Percentiles rank a stretch among this genome's conserved stretches.
Evolutionary conservation across 2,113 vertebrate species (phyloP).

Genomic region (Pterocles orientalis): DNA sequence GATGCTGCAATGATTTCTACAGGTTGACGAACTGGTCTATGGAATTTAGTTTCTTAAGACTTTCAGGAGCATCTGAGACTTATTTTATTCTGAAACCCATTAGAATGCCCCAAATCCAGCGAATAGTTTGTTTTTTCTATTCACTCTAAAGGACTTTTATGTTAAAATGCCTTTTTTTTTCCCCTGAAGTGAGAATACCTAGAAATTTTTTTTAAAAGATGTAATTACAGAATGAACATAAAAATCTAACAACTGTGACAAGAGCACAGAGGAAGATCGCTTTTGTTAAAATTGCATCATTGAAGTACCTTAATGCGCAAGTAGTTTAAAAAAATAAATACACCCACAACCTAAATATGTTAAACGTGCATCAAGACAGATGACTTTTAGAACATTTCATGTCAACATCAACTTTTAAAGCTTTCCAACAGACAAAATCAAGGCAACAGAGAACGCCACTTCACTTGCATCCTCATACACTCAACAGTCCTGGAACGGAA

Average conservation of each 20-base stretch:
- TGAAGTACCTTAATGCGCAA: background rate
- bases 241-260: background rate
- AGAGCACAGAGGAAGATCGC: background rate
- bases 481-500: conserved; percentile 17
- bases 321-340: conserved; percentile 47
- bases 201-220: background rate
- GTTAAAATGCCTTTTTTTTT: background rate
- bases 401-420: conserved; percentile 70
- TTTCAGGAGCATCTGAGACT: background rate
- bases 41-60: background rate
- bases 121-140: background rate
- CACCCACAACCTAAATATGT: conserved; percentile 51
- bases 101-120: background rate
- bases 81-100: background rate
- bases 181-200: background rate
- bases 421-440: conserved; percentile 61
- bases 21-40: background rate
- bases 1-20: background rate
- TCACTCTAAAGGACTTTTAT: background rate
- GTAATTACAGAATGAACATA: background rate
- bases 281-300: background rate
- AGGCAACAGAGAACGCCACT: conserved; percentile 69
- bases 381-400: conserved; percentile 69
- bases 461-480: conserved; percentile 10
- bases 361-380: conserved; percentile 48